Percentiles rank a stretch among this genome's conserved stretches.
phyloP scores from a whole-genome alignment of 2,113 vertebrate species.

The Neodontobutis hainanensis region DNA sequence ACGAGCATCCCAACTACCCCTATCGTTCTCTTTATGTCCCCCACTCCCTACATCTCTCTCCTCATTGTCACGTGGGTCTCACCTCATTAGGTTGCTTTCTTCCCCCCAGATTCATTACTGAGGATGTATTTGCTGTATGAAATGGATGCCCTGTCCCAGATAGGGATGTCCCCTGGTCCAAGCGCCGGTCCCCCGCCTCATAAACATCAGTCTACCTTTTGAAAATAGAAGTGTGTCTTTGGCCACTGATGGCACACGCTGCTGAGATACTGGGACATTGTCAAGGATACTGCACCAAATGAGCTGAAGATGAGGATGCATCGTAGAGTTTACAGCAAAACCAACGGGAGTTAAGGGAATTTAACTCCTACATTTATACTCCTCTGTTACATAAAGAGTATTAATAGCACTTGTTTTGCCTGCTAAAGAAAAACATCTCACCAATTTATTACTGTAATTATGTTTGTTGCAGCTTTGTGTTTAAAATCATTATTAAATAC shows the following conservation, averaged over 20 bases:
- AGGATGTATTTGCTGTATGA: conserved; percentile 59
- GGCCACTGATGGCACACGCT: conserved; percentile 15
- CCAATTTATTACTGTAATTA: not conserved
- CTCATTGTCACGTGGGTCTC: conserved; percentile 52
- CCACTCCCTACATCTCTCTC: conserved; percentile 14
- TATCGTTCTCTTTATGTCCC: conserved; percentile 38
- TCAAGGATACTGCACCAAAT: conserved; percentile 50
- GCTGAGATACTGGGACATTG: conserved; percentile 24
- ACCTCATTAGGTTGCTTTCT: conserved; percentile 68
- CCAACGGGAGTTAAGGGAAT: not conserved
- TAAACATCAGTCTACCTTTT: conserved; percentile 61
- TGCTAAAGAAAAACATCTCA: not conserved
- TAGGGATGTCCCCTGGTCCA: conserved; percentile 64
- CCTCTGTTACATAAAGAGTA: not conserved
- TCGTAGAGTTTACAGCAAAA: too few relatives aligned
- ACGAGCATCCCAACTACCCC: conserved; percentile 43
- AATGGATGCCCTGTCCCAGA: conserved; percentile 72
- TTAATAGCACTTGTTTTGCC: not conserved
- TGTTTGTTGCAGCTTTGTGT: not conserved
- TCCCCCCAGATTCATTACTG: conserved; percentile 69
- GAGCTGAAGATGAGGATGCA: not conserved
- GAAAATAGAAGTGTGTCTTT: conserved; percentile 45
- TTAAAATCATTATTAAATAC: not conserved
- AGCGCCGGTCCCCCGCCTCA: conserved; percentile 59
- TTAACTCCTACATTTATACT: not conserved